Base-by-base conservation (phyloP, 2,113 vertebrate species). In the Grallaria varia region DNA sequence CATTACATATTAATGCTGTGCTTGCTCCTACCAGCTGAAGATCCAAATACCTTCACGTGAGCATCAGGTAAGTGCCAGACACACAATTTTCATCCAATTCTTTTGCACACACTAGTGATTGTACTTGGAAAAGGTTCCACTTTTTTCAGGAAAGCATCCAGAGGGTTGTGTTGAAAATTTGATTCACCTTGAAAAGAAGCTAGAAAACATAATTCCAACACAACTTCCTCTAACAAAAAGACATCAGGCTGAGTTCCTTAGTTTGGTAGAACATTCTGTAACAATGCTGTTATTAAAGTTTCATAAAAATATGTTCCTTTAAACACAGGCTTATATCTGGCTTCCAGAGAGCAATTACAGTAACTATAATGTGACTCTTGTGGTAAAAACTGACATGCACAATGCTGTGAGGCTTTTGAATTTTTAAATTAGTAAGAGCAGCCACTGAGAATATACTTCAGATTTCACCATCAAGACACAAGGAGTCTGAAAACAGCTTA, bases 221-320 rank as follows among this genome's bases (percentile, higher is more conserved):
- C 4, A 77, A 9, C 24, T 90, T 59, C 68, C 73, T 89, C 91
- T 68, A 93, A 91, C 74, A 83, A 88, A 73, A 80, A 44, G 44
- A 67, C 52, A 81, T 55, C 47, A 71, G 69, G 40, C 28, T 84
- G 68, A 92, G 66, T 88, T 74, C 83, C 63, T 93, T 86, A 78
- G 76, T 89, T 96, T 90, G 92, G 88, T 90, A 92, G 95, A 96
- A 90, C 80, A 95, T 78, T 90, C 72, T 96, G 92, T 90, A 94
- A 89, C 86, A 86, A 86, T 84, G 72, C 77, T 14, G 10, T 45
- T 73, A 94, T 94, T 94, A 96, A 96, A 95, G 25, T 90, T 96
- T 94, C 69, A 97, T 95, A 39, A 92, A 95, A 93, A 87, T 84
- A 53, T 96, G 96, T 96, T 96, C 62, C 31, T 92, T 96, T 96